phyloP scores from a whole-genome alignment of 1,140 invertebrate species.

The Caenorhabditis remanei region DNA sequence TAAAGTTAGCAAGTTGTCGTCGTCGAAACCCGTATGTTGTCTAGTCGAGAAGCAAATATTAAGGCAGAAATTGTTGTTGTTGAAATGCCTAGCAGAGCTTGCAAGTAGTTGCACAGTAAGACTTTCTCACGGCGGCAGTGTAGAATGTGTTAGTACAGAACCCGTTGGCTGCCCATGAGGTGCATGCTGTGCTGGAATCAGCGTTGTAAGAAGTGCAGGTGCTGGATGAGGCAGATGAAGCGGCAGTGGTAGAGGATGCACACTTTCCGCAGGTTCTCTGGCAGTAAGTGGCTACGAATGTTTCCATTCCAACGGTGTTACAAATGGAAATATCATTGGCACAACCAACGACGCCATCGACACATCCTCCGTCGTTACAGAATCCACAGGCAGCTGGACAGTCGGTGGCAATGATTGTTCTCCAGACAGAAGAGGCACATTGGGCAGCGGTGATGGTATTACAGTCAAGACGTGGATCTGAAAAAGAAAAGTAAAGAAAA shows the following conservation, averaged over 20 bases:
- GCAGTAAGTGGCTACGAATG: constrained; percentile 41
- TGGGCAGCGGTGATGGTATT: constrained; percentile 14
- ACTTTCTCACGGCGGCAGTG: neutral
- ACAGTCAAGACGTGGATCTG: constrained; percentile 52
- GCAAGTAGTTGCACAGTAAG: constrained; percentile 42
- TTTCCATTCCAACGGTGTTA: constrained; percentile 32
- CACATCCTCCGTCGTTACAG: constrained; percentile 56
- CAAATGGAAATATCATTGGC: constrained; percentile 45
- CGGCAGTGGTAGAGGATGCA: constrained; percentile 7
- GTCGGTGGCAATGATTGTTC: constrained; percentile 47
- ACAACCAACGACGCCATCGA: constrained; percentile 35
- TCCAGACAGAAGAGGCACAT: constrained; percentile 48
- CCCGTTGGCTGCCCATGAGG: constrained; percentile 18
- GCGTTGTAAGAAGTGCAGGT: constrained; percentile 20
- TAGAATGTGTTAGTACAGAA: constrained; percentile 55
- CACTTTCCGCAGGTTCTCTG: constrained; percentile 49
- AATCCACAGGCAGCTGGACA: constrained; percentile 56
- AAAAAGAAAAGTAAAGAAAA: neutral
- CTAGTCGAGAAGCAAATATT: neutral
- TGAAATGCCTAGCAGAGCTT: constrained; percentile 3
- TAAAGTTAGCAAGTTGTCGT: neutral
- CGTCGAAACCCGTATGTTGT: constrained; percentile 25
- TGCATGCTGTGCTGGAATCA: neutral
- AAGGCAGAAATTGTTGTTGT: neutral
- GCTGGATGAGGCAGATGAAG: constrained; percentile 8